phyloP scores from a whole-genome alignment of 2,888 invertebrate genomes.

The Stegana nigrithorax region DNA sequence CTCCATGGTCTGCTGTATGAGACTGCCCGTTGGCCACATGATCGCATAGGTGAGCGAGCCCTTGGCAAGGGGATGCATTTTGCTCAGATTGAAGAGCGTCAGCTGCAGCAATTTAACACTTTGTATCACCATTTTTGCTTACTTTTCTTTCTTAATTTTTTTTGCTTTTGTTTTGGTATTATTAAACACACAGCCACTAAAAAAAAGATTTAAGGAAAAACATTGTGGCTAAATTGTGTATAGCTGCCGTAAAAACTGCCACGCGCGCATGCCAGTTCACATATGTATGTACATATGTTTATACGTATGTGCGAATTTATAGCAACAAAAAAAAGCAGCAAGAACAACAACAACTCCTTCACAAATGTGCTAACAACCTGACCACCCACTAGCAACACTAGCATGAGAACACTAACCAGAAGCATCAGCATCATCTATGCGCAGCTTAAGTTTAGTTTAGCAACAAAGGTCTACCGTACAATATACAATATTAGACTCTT shows the following conservation, averaged over 20 bases:
- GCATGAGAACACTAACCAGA: no score
- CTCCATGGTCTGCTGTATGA: conserved; percentile 78
- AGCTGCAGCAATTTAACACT: conserved; percentile 36
- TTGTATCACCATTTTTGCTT: conserved; percentile 23
- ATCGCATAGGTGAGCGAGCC: conserved; percentile 77
- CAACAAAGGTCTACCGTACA: no score
- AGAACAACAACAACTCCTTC: background rate
- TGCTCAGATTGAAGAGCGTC: conserved; percentile 35
- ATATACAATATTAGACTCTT: no score
- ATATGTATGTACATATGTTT: background rate
- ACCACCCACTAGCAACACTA: no score
- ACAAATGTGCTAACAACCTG: no score
- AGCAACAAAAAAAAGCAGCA: background rate
- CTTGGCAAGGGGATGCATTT: conserved; percentile 64
- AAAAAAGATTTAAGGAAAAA: no score
- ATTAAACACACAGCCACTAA: conserved; percentile 17
- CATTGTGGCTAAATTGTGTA: no score
- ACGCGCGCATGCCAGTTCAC: background rate
- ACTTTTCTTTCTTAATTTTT: conserved; percentile 26
- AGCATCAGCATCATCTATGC: no score
- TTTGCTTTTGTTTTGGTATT: background rate
- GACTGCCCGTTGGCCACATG: conserved; percentile 80
- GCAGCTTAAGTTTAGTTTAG: no score
- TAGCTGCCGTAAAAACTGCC: background rate
- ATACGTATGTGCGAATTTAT: background rate